Conservation (phyloP, 2,888 invertebrate genomes). For the Yponomeuta evonymella region DNA sequence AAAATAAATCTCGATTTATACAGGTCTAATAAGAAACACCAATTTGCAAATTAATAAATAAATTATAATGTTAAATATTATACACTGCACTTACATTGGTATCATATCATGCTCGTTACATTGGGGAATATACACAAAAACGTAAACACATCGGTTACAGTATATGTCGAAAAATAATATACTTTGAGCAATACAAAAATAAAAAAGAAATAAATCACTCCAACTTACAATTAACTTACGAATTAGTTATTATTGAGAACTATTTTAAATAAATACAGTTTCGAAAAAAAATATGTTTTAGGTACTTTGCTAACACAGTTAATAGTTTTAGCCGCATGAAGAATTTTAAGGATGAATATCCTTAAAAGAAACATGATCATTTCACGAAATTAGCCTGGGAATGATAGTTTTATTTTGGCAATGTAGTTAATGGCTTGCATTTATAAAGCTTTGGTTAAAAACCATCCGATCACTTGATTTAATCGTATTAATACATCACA, state of each 20-base stretch:
- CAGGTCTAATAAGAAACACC: constrained; percentile 25
- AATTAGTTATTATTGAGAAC: constrained; percentile 28
- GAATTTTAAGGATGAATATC: neutral
- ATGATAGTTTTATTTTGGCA: constrained; percentile 60
- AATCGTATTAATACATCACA: too few relatives aligned
- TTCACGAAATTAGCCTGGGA: constrained; percentile 41
- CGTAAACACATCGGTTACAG: constrained; percentile 59
- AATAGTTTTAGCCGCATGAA: neutral
- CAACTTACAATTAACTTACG: constrained; percentile 47
- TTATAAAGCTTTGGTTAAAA: constrained; percentile 28
- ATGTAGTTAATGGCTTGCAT: constrained; percentile 34
- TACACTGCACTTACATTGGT: constrained; percentile 70
- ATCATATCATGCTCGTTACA: constrained; percentile 64
- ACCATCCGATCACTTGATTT: neutral
- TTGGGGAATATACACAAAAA: constrained; percentile 66
- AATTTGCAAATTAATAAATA: constrained; percentile 72
- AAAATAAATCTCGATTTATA: too few relatives aligned
- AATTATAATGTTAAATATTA: constrained; percentile 74
- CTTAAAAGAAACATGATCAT: neutral
- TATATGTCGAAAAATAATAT: constrained; percentile 50
- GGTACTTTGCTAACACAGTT: constrained; percentile 37
- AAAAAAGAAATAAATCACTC: constrained; percentile 65
- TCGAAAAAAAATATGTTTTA: constrained; percentile 23
- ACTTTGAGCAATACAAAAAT: constrained; percentile 74
- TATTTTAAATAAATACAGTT: constrained; percentile 21